Evolutionary conservation across 2,888 invertebrate species (phyloP).

Genomic region (Sipha maydis): DNA sequence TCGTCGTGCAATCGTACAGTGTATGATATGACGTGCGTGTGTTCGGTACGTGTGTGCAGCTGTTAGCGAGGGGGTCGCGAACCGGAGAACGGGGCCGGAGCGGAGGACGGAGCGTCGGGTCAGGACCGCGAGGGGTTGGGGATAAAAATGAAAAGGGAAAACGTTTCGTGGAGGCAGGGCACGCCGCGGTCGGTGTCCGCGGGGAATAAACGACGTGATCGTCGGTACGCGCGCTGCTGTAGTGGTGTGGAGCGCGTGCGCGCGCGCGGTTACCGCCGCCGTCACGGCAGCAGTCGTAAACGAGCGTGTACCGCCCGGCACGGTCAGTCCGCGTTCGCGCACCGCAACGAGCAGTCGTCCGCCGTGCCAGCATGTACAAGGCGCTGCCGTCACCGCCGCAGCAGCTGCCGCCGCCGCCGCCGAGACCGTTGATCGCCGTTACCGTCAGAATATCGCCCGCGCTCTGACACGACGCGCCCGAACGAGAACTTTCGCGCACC

Average conservation of each 20-base stretch:
- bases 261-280: slow-evolving; percentile 36
- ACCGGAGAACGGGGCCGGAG: not conserved
- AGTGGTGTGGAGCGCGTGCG: slow-evolving; percentile 30
- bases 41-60: slow-evolving; percentile 16
- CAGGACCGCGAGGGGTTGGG: too few species aligned
- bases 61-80: slow-evolving; percentile 28
- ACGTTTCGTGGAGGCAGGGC: not conserved
- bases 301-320: slow-evolving; percentile 48
- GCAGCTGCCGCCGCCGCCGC: not conserved
- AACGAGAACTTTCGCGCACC: not conserved
- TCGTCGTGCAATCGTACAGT: too few species aligned
- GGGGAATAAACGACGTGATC: slow-evolving; percentile 7
- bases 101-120: not conserved
- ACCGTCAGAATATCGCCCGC: too few species aligned
- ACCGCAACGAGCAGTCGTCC: not conserved
- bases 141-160: slow-evolving; percentile 20
- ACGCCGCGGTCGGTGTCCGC: slow-evolving; percentile 22
- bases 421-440: not conserved
- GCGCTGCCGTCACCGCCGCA: not conserved
- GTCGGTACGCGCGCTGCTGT: slow-evolving; percentile 38
- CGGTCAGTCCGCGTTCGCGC: slow-evolving; percentile 56
- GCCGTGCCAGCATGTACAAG: not conserved
- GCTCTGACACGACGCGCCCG: not conserved
- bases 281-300: slow-evolving; percentile 33
- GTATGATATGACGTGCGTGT: not conserved